Conservation (phyloP, 2,888 invertebrate genomes). For the Choreutis nemorana region DNA sequence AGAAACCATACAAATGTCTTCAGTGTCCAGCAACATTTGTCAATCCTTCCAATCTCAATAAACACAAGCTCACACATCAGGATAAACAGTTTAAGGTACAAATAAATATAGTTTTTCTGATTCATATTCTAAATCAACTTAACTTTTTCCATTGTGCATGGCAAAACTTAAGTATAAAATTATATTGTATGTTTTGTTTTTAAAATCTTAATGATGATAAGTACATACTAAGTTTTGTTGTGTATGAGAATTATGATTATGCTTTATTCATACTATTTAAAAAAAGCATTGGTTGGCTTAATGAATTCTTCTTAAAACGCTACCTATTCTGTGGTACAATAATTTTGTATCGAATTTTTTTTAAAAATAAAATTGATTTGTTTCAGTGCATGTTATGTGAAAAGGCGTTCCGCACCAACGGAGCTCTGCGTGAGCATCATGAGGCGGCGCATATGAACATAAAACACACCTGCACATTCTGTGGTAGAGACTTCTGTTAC, state of each 20-base stretch:
- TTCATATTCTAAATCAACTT: too few relatives aligned
- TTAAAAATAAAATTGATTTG: slow-evolving; percentile 2
- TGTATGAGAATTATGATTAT: too few relatives aligned
- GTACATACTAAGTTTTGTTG: too few relatives aligned
- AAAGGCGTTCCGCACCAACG: slow-evolving; percentile 52
- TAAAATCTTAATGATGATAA: slow-evolving; percentile 1
- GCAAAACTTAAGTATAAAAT: background rate
- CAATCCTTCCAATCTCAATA: slow-evolving; percentile 72
- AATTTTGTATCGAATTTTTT: slow-evolving; percentile 1
- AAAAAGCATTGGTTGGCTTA: too few relatives aligned
- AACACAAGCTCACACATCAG: slow-evolving; percentile 68
- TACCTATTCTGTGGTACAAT: too few relatives aligned
- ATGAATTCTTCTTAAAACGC: too few relatives aligned
- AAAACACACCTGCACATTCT: slow-evolving; percentile 49
- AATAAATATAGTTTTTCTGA: slow-evolving; percentile 2
- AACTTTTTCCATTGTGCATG: background rate
- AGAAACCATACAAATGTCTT: slow-evolving; percentile 52
- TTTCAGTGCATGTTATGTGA: slow-evolving; percentile 45
- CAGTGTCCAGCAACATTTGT: slow-evolving; percentile 69
- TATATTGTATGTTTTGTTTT: background rate
- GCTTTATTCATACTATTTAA: too few relatives aligned
- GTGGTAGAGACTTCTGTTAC: slow-evolving; percentile 55
- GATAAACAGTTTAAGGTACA: slow-evolving; percentile 57
- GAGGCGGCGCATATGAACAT: slow-evolving; percentile 58
- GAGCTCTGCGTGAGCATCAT: slow-evolving; percentile 53